These are phyloP conservation scores for Alosa sapidissima DNA, from an alignment of 2,797 vertebrate genomes.

Conservation along the genomic window DNA sequence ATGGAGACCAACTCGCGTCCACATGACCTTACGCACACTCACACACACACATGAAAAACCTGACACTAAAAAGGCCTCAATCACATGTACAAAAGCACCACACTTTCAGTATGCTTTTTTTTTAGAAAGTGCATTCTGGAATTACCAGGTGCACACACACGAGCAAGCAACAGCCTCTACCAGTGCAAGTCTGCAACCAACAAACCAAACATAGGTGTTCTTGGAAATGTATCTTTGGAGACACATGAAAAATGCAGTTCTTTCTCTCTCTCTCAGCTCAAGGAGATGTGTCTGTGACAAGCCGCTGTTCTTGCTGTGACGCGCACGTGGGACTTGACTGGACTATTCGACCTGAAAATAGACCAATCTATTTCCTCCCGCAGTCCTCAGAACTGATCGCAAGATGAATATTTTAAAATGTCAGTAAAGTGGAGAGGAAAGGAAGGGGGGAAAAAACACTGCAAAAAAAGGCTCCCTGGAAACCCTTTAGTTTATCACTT, in stretches of 20 bases:
- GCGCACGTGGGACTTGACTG: conserved; percentile 71
- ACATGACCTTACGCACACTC: conserved; percentile 48
- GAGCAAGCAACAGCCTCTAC: not conserved
- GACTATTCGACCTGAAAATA: conserved; percentile 72
- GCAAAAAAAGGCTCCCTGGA: conserved; percentile 42
- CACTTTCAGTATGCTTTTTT: not conserved
- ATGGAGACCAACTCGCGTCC: conserved; percentile 51
- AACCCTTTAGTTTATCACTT: conserved; percentile 40
- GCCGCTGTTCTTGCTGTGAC: conserved; percentile 46
- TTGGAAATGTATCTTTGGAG: conserved; percentile 73
- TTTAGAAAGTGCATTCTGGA: not conserved
- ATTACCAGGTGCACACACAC: not conserved
- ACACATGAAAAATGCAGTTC: conserved; percentile 71
- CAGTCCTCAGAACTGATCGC: conserved; percentile 71
- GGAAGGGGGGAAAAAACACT: not conserved
- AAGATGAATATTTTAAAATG: conserved; percentile 71
- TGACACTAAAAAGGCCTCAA: not conserved
- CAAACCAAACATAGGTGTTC: conserved; percentile 57
- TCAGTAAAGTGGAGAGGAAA: conserved; percentile 61
- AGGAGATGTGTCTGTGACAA: conserved; percentile 27
- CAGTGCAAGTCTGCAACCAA: not conserved
- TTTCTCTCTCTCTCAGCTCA: conserved; percentile 34
- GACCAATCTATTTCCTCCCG: conserved; percentile 69
- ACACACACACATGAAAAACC: conserved; percentile 34
- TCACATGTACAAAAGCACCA: not conserved